Conservation (phyloP, 2,113 vertebrate genomes). For the Catharus minimus region DNA sequence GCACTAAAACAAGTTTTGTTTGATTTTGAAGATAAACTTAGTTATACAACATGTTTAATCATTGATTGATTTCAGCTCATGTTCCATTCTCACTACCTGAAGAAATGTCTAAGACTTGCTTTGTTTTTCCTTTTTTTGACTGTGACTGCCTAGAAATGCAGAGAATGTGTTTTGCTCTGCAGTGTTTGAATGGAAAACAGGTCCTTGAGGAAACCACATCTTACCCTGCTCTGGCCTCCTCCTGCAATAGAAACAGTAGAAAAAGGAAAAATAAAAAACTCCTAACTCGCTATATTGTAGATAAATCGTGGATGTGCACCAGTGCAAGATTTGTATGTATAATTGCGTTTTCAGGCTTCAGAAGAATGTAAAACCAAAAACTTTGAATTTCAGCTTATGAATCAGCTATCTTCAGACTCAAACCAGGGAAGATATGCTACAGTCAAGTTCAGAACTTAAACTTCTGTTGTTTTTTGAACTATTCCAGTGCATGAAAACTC, state of each 20-base stretch:
- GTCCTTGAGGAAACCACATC: not conserved
- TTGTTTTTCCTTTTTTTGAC: not conserved
- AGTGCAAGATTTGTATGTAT: not conserved
- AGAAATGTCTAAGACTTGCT: not conserved
- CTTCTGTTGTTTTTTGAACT: not conserved
- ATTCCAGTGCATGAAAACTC: not conserved
- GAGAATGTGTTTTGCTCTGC: not conserved
- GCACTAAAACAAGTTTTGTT: not conserved
- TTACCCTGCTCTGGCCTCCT: not conserved
- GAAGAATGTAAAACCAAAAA: fast-evolving
- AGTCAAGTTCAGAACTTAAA: not conserved
- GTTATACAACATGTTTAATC: not conserved
- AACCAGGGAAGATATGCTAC: not conserved
- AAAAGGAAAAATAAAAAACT: not conserved
- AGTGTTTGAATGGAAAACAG: not conserved
- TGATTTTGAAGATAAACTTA: not conserved
- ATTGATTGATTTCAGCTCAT: not conserved
- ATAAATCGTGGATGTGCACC: not conserved
- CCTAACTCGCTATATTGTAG: not conserved
- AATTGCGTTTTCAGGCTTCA: not conserved
- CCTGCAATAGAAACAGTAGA: not conserved
- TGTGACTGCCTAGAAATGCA: not conserved
- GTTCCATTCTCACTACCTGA: not conserved
- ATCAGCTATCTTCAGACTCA: not conserved
- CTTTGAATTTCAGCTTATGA: not conserved